phyloP scores from a whole-genome alignment of 2,113 vertebrate species.

The Zapornia atra region DNA sequence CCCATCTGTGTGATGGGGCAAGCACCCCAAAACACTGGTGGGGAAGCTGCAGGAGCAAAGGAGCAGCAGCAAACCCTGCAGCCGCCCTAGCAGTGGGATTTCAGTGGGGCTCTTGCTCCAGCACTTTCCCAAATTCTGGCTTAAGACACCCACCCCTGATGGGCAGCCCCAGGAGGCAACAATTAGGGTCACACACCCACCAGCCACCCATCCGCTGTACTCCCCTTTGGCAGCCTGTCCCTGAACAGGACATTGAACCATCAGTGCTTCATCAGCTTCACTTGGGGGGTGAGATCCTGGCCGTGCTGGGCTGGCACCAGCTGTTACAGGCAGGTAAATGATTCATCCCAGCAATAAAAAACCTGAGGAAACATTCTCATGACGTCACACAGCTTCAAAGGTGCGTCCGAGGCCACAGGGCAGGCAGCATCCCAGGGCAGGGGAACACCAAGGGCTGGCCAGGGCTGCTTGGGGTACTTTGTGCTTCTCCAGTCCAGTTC shows the following conservation, averaged over 20 bases:
- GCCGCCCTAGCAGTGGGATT: fast-evolving
- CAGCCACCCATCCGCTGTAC: fast-evolving
- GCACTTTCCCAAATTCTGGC: neutral
- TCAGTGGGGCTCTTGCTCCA: neutral
- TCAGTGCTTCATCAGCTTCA: no score
- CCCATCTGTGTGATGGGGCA: fast-evolving
- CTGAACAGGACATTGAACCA: no score
- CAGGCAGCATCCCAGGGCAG: fast-evolving
- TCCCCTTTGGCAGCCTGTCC: neutral
- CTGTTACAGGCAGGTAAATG: neutral
- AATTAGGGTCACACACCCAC: fast-evolving
- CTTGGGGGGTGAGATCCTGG: fast-evolving
- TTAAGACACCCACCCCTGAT: neutral
- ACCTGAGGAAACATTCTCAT: neutral
- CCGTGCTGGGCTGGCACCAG: fast-evolving
- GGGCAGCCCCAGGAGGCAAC: neutral
- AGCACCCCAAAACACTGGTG: neutral
- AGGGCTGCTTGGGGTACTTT: neutral
- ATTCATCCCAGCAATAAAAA: neutral
- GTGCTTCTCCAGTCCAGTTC: neutral
- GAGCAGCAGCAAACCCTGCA: neutral
- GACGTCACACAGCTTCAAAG: fast-evolving
- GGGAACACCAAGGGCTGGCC: neutral
- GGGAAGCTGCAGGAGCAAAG: neutral
- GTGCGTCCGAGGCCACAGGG: fast-evolving